Evolutionary conservation across 23 tunicate genomes (phyloP).

Genomic region (Diplosoma virens): DNA sequence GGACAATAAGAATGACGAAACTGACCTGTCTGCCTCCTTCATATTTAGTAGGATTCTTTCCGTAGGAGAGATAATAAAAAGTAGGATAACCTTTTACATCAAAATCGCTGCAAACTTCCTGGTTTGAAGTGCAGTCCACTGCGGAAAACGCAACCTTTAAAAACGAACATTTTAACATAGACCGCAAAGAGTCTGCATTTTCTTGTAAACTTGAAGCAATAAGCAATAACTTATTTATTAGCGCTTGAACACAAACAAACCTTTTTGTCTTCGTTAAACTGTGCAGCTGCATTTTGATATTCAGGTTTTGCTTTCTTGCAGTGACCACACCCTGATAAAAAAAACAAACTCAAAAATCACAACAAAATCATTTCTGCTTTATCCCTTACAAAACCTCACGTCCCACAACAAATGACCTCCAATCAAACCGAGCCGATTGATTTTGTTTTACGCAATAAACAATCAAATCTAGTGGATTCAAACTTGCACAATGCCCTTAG

Average conservation of each 20-base stretch:
- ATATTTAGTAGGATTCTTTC: conserved; percentile 67
- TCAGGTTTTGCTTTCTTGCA: conserved; percentile 95
- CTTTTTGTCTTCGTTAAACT: conserved; percentile 85
- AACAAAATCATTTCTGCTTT: too few species aligned
- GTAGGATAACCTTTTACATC: conserved; percentile 92
- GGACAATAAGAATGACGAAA: neutral
- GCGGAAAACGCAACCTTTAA: conserved; percentile 84
- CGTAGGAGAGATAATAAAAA: conserved; percentile 80
- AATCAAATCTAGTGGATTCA: too few species aligned
- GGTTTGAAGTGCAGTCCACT: conserved; percentile 77
- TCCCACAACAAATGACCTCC: too few species aligned
- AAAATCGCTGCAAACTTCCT: conserved; percentile 46
- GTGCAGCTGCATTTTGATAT: conserved; percentile 77
- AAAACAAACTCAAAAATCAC: neutral
- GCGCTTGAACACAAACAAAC: conserved; percentile 28
- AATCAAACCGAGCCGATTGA: too few species aligned
- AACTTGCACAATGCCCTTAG: too few species aligned
- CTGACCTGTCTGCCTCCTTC: conserved; percentile 81
- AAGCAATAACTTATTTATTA: neutral
- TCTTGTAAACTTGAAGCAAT: neutral
- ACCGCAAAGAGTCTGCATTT: neutral
- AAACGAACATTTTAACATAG: too few species aligned
- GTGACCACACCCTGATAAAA: conserved; percentile 86
- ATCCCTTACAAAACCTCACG: too few species aligned
- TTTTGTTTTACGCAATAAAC: too few species aligned